phyloP scores from a whole-genome alignment of 2,888 invertebrate species.

The Thelaira solivaga region DNA sequence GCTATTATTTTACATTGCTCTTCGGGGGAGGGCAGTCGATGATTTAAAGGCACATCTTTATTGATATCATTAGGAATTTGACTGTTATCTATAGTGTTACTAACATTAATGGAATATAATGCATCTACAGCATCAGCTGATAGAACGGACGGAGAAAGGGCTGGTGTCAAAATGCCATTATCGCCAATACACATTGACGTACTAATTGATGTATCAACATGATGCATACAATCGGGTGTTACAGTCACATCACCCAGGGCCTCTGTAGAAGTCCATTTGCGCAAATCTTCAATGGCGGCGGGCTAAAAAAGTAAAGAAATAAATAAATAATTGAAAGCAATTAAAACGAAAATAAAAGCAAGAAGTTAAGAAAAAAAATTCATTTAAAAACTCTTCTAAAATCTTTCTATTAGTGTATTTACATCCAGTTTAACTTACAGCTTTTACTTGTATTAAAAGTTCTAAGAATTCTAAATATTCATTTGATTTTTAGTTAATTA shows the following conservation, averaged over 20 bases:
- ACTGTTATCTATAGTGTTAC: slow-evolving; percentile 71
- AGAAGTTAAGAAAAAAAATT: too few species aligned
- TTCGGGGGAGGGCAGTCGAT: slow-evolving; percentile 91
- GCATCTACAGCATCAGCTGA: slow-evolving; percentile 76
- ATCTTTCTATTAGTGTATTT: too few species aligned
- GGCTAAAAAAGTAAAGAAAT: slow-evolving; percentile 82
- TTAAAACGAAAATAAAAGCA: too few species aligned
- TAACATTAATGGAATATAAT: slow-evolving; percentile 73
- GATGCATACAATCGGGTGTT: slow-evolving; percentile 86
- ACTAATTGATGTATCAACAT: slow-evolving; percentile 79
- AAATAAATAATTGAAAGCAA: too few species aligned
- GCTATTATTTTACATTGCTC: slow-evolving; percentile 90
- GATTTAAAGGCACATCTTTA: slow-evolving; percentile 83
- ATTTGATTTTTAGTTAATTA: too few species aligned
- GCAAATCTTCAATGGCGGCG: slow-evolving; percentile 86
- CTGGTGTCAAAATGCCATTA: slow-evolving; percentile 74
- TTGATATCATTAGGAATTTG: slow-evolving; percentile 75
- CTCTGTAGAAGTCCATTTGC: slow-evolving; percentile 87
- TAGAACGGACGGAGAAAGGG: slow-evolving; percentile 76
- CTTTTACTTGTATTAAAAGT: too few species aligned
- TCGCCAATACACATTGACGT: slow-evolving; percentile 74
- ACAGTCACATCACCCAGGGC: slow-evolving; percentile 88
- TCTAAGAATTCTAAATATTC: too few species aligned
- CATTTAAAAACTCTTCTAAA: too few species aligned
- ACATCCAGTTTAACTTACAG: too few species aligned